phyloP scores from a whole-genome alignment of 1,140 invertebrate species.

The Cydia splendana region DNA sequence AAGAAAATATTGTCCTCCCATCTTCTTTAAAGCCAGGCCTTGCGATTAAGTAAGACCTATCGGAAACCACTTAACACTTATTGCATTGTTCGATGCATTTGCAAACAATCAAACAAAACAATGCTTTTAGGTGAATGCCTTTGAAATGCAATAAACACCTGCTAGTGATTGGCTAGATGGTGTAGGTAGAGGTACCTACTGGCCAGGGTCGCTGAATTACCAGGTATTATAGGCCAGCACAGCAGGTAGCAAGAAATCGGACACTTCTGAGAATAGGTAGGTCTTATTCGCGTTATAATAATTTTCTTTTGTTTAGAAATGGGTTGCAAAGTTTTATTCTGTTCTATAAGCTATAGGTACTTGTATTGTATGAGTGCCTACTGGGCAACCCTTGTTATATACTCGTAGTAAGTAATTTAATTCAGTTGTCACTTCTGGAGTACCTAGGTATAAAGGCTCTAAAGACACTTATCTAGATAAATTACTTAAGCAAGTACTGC shows the following conservation, averaged over 20 bases:
- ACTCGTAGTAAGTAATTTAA: too few species aligned
- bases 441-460: too few species aligned
- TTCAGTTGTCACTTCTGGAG: too few species aligned
- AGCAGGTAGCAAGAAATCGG: slow-evolving; percentile 3
- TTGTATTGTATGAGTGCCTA: too few species aligned
- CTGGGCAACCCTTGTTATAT: too few species aligned
- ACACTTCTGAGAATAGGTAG: not conserved
- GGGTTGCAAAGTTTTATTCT: too few species aligned
- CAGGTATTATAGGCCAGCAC: not conserved
- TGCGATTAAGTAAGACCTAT: not conserved
- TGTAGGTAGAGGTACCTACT: not conserved
- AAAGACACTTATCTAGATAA: too few species aligned
- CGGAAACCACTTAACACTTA: not conserved
- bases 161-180: not conserved
- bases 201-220: not conserved
- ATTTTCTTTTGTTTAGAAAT: too few species aligned
- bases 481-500: too few species aligned
- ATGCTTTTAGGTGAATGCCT: slow-evolving; percentile 19
- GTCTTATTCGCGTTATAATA: too few species aligned
- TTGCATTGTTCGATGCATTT: slow-evolving; percentile 17
- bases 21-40: not conserved
- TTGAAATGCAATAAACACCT: slow-evolving; percentile 12
- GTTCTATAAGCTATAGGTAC: too few species aligned
- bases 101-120: slow-evolving; percentile 16
- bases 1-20: not conserved